Percentiles rank a stretch among this genome's conserved stretches.
Evolutionary conservation across 1,140 invertebrate genomes (phyloP).

Genomic region (Ceratina japonica): DNA sequence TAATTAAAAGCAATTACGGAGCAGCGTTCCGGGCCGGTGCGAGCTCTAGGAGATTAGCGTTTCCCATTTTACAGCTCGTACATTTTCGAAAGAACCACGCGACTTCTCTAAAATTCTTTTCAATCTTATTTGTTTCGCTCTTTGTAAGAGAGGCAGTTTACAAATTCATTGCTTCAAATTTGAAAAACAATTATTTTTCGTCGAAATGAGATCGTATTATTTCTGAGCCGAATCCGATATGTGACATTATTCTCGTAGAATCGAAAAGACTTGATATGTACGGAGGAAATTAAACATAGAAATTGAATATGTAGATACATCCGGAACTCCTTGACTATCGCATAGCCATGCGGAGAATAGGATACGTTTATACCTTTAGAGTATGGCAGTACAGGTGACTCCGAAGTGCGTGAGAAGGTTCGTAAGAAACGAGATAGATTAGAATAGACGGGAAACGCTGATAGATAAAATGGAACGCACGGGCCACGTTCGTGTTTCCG

Average conservation of each 20-base stretch:
- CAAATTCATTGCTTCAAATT: too few relatives aligned
- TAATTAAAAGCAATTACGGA: constrained; percentile 54
- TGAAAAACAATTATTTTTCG: too few relatives aligned
- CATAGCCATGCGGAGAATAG: neutral
- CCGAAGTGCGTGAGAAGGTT: too few relatives aligned
- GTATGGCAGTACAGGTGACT: neutral
- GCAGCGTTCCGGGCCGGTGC: constrained; percentile 12
- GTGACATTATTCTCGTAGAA: too few relatives aligned
- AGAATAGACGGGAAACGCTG: constrained; percentile 1
- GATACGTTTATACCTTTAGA: neutral
- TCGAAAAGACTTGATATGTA: too few relatives aligned
- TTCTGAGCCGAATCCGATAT: too few relatives aligned
- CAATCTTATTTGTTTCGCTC: too few relatives aligned
- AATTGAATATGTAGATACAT: neutral
- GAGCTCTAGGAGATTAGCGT: constrained; percentile 23
- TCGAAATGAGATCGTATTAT: too few relatives aligned
- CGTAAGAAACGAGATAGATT: neutral
- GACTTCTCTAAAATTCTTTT: neutral
- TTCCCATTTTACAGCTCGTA: neutral
- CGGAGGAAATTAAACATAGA: too few relatives aligned
- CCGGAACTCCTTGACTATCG: neutral
- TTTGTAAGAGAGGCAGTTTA: too few relatives aligned
- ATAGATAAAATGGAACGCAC: neutral
- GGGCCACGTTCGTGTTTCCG: constrained; percentile 5
- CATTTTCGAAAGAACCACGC: neutral